phyloP scores from a whole-genome alignment of 2,888 invertebrate species.

The Xestia xanthographa region DNA sequence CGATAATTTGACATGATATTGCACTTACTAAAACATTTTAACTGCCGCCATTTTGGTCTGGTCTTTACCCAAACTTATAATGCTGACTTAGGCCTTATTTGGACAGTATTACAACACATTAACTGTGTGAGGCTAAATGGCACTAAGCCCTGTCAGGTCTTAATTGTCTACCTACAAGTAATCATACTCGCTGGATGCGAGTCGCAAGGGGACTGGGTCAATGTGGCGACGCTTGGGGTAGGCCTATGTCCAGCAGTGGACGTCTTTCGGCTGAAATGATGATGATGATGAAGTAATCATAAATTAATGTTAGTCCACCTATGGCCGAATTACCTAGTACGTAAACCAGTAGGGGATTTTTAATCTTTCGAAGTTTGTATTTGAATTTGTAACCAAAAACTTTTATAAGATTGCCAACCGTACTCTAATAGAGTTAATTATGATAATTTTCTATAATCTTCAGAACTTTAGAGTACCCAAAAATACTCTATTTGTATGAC shows the following conservation, averaged over 20 bases:
- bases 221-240: too few species aligned
- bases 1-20: slow-evolving; percentile 76
- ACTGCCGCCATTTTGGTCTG: slow-evolving; percentile 53
- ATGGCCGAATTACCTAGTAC: neutral
- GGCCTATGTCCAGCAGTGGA: too few species aligned
- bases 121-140: neutral
- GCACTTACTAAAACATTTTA: slow-evolving; percentile 68
- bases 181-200: too few species aligned
- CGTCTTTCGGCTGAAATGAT: too few species aligned
- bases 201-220: too few species aligned
- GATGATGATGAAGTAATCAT: neutral
- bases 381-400: neutral
- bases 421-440: neutral
- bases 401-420: neutral
- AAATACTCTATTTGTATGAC: too few species aligned
- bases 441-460: too few species aligned
- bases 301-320: neutral
- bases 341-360: neutral
- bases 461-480: too few species aligned
- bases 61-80: slow-evolving; percentile 33
- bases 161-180: neutral
- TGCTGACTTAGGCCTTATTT: slow-evolving; percentile 15
- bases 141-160: neutral
- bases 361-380: neutral
- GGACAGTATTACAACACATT: slow-evolving; percentile 6